Evolutionary conservation across 2,113 vertebrate species (phyloP).

Genomic region (Nicator chloris): DNA sequence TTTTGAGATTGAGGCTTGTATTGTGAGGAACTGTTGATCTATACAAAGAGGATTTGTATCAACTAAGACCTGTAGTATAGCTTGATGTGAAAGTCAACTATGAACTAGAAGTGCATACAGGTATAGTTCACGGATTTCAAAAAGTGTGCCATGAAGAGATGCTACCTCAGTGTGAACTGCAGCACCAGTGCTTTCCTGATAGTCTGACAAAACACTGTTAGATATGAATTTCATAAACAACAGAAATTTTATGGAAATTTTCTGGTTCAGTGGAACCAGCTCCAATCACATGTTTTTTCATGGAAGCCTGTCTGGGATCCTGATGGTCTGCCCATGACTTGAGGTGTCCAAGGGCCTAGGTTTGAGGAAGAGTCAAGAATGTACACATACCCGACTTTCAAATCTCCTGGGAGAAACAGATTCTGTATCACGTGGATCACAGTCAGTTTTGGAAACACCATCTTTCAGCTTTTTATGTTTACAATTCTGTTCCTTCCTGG

Average conservation of each 20-base stretch:
- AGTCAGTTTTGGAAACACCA: neutral
- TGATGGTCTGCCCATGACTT: neutral
- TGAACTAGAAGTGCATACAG: neutral
- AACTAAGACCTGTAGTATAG: neutral
- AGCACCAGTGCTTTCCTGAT: neutral
- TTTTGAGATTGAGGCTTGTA: neutral
- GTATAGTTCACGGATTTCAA: neutral
- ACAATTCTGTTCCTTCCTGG: neutral
- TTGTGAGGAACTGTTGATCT: neutral
- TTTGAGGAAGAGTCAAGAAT: neutral
- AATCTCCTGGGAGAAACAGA: neutral
- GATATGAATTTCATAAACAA: neutral
- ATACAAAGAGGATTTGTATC: neutral
- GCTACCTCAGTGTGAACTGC: neutral
- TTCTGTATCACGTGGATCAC: neutral
- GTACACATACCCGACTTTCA: neutral
- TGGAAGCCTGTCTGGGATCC: neutral
- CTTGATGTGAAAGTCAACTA: neutral
- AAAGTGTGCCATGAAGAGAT: neutral
- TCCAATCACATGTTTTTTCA: neutral
- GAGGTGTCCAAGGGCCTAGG: neutral
- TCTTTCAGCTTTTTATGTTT: neutral
- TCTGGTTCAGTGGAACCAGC: neutral
- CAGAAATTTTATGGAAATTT: neutral
- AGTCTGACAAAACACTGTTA: neutral